Evolutionary conservation across 2,888 invertebrate genomes (phyloP).

Genomic region (Phymatocera aterrima): DNA sequence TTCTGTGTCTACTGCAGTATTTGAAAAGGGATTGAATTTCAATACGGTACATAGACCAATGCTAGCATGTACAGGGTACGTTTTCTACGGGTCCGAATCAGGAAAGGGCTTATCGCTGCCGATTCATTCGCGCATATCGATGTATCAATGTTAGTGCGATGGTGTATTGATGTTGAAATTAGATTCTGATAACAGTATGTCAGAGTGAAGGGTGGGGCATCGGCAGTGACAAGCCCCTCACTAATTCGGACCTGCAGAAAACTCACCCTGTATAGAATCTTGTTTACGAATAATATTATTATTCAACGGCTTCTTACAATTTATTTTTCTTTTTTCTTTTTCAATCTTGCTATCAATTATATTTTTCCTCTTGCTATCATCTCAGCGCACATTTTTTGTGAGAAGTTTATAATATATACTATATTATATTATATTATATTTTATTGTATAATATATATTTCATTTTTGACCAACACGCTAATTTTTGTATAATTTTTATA

Average conservation of each 20-base stretch:
- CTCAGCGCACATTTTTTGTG: slow-evolving; percentile 16
- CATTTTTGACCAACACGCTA: slow-evolving; percentile 7
- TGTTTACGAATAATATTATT: background rate
- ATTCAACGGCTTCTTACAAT: slow-evolving; percentile 11
- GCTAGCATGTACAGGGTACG: slow-evolving; percentile 11
- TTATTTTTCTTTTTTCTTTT: background rate
- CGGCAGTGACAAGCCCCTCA: too few relatives aligned
- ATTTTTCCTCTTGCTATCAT: background rate
- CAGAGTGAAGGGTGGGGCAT: too few relatives aligned
- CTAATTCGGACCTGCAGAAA: too few relatives aligned
- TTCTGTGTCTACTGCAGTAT: slow-evolving; percentile 12
- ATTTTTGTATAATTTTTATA: slow-evolving; percentile 38
- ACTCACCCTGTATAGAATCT: too few relatives aligned
- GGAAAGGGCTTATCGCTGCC: too few relatives aligned
- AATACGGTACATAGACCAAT: slow-evolving; percentile 37
- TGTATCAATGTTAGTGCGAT: too few relatives aligned
- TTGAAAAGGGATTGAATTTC: slow-evolving; percentile 20
- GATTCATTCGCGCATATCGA: too few relatives aligned
- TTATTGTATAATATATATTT: background rate
- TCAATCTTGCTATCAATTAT: background rate
- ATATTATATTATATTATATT: background rate
- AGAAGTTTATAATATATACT: background rate
- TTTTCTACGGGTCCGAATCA: too few relatives aligned
- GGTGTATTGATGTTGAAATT: too few relatives aligned
- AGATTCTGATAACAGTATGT: too few relatives aligned